Evolutionary conservation across 2,113 vertebrate species (phyloP).

Genomic region (Clarias magur): DNA sequence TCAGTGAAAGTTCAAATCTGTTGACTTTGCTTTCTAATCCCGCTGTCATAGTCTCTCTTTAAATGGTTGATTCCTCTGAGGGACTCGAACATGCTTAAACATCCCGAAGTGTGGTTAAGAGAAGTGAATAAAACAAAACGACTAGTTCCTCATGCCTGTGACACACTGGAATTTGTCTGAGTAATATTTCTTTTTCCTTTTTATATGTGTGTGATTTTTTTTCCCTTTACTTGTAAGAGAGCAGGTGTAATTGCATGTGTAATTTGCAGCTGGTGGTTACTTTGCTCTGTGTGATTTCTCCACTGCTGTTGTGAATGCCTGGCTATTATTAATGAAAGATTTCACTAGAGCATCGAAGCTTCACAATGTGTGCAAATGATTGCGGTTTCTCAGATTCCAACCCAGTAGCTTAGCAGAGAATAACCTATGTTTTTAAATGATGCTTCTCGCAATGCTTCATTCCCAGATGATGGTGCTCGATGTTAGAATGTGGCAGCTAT

Average conservation of each 20-base stretch:
- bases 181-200: conserved; percentile 34
- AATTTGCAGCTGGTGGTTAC: conserved; percentile 37
- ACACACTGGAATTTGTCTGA: conserved; percentile 1
- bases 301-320: conserved; percentile 61
- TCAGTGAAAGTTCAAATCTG: conserved; percentile 78
- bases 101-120: conserved; percentile 20
- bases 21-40: conserved; percentile 80
- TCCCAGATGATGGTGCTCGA: conserved; percentile 6
- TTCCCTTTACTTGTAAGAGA: background rate
- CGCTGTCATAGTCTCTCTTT: conserved; percentile 74
- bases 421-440: conserved; percentile 7
- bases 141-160: background rate
- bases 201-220: background rate
- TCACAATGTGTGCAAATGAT: conserved; percentile 61
- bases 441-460: background rate
- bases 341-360: conserved; percentile 60
- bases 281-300: conserved; percentile 47
- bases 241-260: background rate
- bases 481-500: background rate
- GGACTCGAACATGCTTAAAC: conserved; percentile 51
- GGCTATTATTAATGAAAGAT: conserved; percentile 66
- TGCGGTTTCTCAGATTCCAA: conserved; percentile 56
- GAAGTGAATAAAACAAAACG: background rate
- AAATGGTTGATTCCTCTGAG: conserved; percentile 61
- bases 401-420: conserved; percentile 53